Evolutionary conservation across 2,888 invertebrate species (phyloP), one percentile per base, ranked within the genome.

Genomic region (Pseudococcus viburni): DNA sequence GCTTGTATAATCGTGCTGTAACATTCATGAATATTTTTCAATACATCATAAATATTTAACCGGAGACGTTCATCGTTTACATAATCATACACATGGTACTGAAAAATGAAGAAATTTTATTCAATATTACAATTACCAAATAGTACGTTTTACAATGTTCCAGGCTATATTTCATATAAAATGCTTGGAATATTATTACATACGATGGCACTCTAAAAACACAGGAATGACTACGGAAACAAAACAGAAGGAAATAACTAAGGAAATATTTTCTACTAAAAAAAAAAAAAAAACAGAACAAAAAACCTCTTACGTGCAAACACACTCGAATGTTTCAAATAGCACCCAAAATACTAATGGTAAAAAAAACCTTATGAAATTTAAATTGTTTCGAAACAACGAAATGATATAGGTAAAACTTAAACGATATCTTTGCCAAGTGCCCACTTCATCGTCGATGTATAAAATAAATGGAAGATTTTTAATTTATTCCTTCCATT

Each of bases 81-180:
- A 46, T 83, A 83, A 83, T 83, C 46, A 83, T 83, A 83, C 39
- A 42, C 80, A 80, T n/a, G 46, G 19, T 83, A 46, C 19, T 83
- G 42, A 83, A 83, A 83, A 83, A 83, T 83, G 80, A 83, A 83
- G 80, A 83, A 83, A 83, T 83, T 83, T 83, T 83, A 83, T 83
- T 83, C 80, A 83, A 83, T 83, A 83, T 83, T 83, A 83, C 80
- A 83, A 83, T 83, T 83, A 83, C 73, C 73, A 83, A 83, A 46
- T 22, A 77, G 39, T 77, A 77, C 77, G 77, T 77, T 77, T 51
- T 77, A 83, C 80, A 83, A 83, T 19, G 46, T 83, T 83, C 46
- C 80, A 83, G 42, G 80, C 80, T 9, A 83, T 83, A 46, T 83
- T 46, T 46, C 46, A 83, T 64, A 64, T 64, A 64, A 42, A 42